Percentiles rank a stretch among this genome's conserved stretches.
These are phyloP conservation scores for Ctenomys sociabilis DNA, from an alignment of 2,113 vertebrate species.

Conservation along the genomic window DNA sequence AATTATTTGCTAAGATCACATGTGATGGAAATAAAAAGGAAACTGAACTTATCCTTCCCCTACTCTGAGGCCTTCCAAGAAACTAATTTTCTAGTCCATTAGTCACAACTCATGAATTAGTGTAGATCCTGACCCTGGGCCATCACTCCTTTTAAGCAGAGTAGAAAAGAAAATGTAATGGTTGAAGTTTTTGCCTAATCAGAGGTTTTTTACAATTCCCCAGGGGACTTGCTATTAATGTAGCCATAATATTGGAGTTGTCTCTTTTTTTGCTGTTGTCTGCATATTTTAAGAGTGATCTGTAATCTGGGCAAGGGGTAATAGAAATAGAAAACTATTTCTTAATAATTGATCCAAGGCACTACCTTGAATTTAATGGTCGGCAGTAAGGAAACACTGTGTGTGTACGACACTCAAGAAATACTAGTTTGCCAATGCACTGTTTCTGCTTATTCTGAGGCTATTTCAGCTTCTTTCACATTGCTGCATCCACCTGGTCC, in stretches of 20 bases:
- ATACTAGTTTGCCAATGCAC: not conserved
- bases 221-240: slow-evolving; percentile 57
- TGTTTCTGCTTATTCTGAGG: not conserved
- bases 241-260: slow-evolving; percentile 24
- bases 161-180: slow-evolving; percentile 58
- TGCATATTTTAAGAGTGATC: slow-evolving; percentile 46
- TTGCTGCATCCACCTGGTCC: no score
- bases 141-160: slow-evolving; percentile 64
- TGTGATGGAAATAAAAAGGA: slow-evolving; percentile 29
- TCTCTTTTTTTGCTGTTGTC: slow-evolving; percentile 37
- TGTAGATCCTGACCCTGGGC: slow-evolving; percentile 63
- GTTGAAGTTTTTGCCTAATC: slow-evolving; percentile 71
- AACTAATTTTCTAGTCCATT: slow-evolving; percentile 73
- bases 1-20: not conserved
- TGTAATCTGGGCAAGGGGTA: not conserved
- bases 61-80: slow-evolving; percentile 43
- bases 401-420: not conserved
- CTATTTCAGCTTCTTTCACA: not conserved
- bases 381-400: not conserved
- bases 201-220: slow-evolving; percentile 15
- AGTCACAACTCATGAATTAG: slow-evolving; percentile 62
- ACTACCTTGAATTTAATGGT: not conserved
- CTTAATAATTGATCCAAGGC: slow-evolving; percentile 12
- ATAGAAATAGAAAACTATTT: no score
- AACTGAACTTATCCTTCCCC: slow-evolving; percentile 11